phyloP scores from a whole-genome alignment of 2,113 vertebrate genomes.

The Saccopteryx bilineata region DNA sequence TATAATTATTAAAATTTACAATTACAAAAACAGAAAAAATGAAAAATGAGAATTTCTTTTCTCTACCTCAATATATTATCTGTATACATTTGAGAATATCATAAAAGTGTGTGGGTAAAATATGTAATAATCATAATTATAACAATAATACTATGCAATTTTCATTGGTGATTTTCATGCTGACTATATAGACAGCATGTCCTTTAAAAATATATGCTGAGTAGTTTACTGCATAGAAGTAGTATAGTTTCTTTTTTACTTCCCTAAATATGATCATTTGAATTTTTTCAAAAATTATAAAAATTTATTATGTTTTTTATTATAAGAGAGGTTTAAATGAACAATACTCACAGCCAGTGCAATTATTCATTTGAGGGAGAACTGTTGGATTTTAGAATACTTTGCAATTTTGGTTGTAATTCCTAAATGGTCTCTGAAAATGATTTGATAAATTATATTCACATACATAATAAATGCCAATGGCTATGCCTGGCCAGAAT shows the following conservation, averaged over 20 bases:
- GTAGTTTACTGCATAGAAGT: not conserved
- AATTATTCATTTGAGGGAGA: not conserved
- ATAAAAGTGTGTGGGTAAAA: not conserved
- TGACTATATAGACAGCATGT: not conserved
- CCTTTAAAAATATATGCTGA: not conserved
- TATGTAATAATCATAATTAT: not conserved
- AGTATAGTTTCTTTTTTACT: slow-evolving; percentile 24
- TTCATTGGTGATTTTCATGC: not conserved
- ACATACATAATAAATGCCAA: not conserved
- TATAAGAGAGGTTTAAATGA: not conserved
- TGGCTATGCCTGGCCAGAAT: not conserved
- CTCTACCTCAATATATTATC: not conserved
- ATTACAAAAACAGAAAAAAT: not conserved
- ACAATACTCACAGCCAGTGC: not conserved
- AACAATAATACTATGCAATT: not conserved
- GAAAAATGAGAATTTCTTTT: not conserved
- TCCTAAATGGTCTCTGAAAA: not conserved
- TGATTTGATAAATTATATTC: not conserved
- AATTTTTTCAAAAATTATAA: not conserved
- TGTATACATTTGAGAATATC: not conserved
- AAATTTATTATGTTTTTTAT: not conserved
- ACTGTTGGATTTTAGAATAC: not conserved
- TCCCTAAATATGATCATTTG: not conserved
- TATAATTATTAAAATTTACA: not conserved
- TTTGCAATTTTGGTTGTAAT: slow-evolving; percentile 42